A percentile compares a stretch with the other conserved stretches of the same genome.
phyloP scores from a whole-genome alignment of 2,888 invertebrate genomes.

The Anthrax anthrax region DNA sequence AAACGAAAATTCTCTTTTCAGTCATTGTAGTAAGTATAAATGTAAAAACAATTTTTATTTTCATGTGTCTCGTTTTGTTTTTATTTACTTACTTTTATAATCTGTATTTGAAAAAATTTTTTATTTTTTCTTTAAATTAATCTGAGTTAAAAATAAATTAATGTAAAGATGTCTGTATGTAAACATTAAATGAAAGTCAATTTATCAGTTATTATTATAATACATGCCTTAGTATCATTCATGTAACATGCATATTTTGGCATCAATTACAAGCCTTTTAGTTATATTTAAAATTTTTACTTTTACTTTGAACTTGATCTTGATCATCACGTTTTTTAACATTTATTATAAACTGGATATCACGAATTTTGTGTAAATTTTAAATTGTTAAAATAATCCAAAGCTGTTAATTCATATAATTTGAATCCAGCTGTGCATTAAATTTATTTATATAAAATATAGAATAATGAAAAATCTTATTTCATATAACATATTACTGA shows the following conservation, averaged over 20 bases:
- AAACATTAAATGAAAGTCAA: neutral
- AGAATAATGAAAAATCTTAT: too few species aligned
- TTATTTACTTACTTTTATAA: too few species aligned
- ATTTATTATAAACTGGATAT: neutral
- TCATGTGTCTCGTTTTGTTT: slow-evolving; percentile 5
- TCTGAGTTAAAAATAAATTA: neutral
- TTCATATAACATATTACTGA: too few species aligned
- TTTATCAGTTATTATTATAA: neutral
- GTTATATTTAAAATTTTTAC: neutral
- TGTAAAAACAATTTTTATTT: slow-evolving; percentile 5
- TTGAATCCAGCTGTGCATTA: neutral
- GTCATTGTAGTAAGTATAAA: slow-evolving; percentile 74
- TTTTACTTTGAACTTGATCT: slow-evolving; percentile 7
- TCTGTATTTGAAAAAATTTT: neutral
- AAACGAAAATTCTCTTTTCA: slow-evolving; percentile 90
- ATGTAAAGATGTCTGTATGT: neutral
- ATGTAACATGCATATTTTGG: neutral
- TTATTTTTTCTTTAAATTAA: neutral
- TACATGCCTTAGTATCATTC: neutral
- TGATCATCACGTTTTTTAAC: neutral
- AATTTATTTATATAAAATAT: too few species aligned
- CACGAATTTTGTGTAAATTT: neutral
- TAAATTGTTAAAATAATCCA: neutral
- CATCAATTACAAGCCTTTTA: neutral
- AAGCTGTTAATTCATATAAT: neutral